Percentiles rank a stretch among this genome's conserved stretches.
These are phyloP conservation scores for Nomada ruficornis DNA, from an alignment of 2,888 invertebrate species.

Conservation along the genomic window DNA sequence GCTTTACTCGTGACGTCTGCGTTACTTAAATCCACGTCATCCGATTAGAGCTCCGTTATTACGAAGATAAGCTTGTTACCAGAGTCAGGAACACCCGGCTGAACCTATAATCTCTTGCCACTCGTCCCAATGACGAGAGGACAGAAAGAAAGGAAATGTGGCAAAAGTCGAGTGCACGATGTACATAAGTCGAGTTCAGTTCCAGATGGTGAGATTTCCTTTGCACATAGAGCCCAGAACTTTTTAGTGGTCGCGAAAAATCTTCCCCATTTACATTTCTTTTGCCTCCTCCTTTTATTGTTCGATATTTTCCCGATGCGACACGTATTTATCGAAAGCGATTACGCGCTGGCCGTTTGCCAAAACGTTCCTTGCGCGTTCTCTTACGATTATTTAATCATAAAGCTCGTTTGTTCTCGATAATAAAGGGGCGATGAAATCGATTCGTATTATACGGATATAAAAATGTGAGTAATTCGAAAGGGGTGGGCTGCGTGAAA, in stretches of 20 bases:
- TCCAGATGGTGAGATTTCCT: neutral
- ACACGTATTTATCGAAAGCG: conserved; percentile 50
- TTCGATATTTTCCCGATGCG: conserved; percentile 25
- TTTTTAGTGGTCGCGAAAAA: neutral
- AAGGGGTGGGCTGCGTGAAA: neutral
- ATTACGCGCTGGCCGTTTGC: conserved; percentile 52
- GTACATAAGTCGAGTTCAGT: neutral
- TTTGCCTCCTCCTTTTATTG: conserved; percentile 17
- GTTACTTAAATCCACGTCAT: conserved; percentile 29
- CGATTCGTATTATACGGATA: conserved; percentile 19
- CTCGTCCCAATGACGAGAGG: neutral
- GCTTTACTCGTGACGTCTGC: neutral
- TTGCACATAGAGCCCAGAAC: neutral
- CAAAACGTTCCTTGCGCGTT: conserved; percentile 29
- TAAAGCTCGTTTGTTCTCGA: conserved; percentile 5
- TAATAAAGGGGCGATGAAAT: conserved; percentile 12
- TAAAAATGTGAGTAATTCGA: conserved; percentile 21
- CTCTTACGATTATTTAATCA: conserved; percentile 22
- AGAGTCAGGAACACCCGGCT: neutral
- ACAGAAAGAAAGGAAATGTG: neutral
- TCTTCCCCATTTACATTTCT: conserved; percentile 16
- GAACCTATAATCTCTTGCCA: conserved; percentile 25
- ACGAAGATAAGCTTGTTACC: conserved; percentile 26
- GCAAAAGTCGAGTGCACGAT: neutral
- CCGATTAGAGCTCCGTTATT: conserved; percentile 33